A percentile compares a stretch with the other conserved stretches of the same genome.
phyloP scores from a whole-genome alignment of 2,888 invertebrate species.

The Herminia tarsipennalis region DNA sequence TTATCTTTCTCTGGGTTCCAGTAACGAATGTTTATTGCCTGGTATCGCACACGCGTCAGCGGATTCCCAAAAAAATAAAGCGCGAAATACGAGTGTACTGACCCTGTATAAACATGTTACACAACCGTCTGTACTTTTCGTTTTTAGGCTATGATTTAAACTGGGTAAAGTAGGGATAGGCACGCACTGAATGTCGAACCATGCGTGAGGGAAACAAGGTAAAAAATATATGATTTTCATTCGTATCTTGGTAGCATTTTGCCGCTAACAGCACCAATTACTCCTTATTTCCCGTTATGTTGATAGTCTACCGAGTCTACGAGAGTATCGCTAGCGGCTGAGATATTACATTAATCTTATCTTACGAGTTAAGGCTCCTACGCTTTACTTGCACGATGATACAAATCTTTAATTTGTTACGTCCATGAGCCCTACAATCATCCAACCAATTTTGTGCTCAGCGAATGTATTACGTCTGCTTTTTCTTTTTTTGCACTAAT shows the following conservation, averaged over 20 bases:
- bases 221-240: conserved; percentile 24
- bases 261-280: conserved; percentile 27
- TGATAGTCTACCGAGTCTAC: too few species aligned
- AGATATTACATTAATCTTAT: conserved; percentile 26
- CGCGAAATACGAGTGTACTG: conserved; percentile 46
- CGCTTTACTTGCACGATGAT: conserved; percentile 25
- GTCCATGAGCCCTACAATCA: too few species aligned
- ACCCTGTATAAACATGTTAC: conserved; percentile 52
- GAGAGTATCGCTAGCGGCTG: conserved; percentile 20
- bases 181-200: conserved; percentile 41
- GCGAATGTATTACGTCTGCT: too few species aligned
- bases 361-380: conserved; percentile 15
- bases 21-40: conserved; percentile 60
- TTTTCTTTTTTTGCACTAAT: too few species aligned
- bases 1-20: conserved; percentile 39
- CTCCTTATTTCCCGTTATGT: conserved; percentile 30
- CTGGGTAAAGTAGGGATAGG: conserved; percentile 28
- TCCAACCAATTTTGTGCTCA: too few species aligned
- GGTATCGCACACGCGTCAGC: conserved; percentile 55
- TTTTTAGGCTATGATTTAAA: conserved; percentile 41
- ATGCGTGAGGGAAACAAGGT: conserved; percentile 14
- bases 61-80: conserved; percentile 50
- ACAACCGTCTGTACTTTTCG: conserved; percentile 36
- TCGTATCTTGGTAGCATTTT: conserved; percentile 17
- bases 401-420: conserved; percentile 18